Evolutionary conservation across 2,797 vertebrate species (phyloP).

Genomic region (Euphonia xanthogaster): DNA sequence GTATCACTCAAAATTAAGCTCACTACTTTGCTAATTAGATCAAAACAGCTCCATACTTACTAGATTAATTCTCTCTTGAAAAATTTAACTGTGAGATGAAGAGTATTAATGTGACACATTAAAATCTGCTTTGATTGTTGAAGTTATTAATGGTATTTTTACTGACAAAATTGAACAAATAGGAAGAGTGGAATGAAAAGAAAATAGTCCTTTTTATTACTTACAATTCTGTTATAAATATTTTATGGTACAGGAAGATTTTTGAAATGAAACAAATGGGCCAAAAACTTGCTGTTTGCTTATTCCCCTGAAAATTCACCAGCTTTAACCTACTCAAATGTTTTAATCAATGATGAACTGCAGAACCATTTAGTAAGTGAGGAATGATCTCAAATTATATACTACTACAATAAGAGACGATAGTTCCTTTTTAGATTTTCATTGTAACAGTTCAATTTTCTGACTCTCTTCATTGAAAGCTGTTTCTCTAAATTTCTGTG

Average conservation of each 20-base stretch:
- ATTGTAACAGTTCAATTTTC: not conserved
- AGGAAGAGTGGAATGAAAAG: not conserved
- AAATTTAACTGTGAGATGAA: not conserved
- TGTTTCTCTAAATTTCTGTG: not conserved
- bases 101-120: not conserved
- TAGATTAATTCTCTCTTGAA: not conserved
- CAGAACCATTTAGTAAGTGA: not conserved
- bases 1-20: not conserved
- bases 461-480: not conserved
- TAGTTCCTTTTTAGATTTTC: not conserved
- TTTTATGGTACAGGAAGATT: not conserved
- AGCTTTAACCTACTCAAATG: not conserved
- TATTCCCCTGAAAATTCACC: not conserved
- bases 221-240: not conserved
- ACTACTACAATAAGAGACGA: not conserved
- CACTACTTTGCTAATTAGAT: not conserved
- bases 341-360: not conserved
- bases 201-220: not conserved
- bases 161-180: not conserved
- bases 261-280: conserved; percentile 19
- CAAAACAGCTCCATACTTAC: not conserved
- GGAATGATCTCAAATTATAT: not conserved
- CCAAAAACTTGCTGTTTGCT: not conserved
- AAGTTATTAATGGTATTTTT: conserved; percentile 19
- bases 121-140: conserved; percentile 12